Conservation (phyloP, 2,113 vertebrate genomes). For the Crotalus horridus region DNA sequence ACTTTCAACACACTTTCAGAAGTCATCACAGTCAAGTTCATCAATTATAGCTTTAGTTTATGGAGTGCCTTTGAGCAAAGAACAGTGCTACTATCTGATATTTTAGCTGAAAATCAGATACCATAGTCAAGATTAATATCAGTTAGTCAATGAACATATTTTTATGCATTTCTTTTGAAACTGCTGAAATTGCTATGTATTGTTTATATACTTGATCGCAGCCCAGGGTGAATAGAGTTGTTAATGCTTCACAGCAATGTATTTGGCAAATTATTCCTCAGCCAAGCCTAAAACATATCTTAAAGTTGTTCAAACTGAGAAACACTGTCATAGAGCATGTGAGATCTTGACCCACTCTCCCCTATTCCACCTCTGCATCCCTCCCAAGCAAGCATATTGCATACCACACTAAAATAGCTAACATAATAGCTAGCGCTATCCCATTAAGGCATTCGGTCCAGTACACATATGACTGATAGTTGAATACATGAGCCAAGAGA, state of each 20-base stretch:
- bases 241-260: not conserved
- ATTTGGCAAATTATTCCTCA: not conserved
- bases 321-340: not conserved
- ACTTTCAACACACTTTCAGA: constrained; percentile 39
- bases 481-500: not conserved
- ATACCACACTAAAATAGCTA: not conserved
- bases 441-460: not conserved
- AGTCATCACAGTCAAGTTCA: constrained; percentile 26
- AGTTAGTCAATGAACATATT: not conserved
- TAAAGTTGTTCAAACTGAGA: not conserved
- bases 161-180: constrained; percentile 8
- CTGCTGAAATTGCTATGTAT: not conserved
- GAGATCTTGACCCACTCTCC: not conserved
- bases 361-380: not conserved
- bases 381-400: not conserved
- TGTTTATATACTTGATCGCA: not conserved
- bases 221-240: not conserved
- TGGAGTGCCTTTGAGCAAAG: constrained; percentile 34
- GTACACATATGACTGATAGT: not conserved
- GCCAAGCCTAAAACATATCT: not conserved
- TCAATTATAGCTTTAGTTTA: constrained; percentile 28
- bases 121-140: not conserved
- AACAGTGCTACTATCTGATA: not conserved
- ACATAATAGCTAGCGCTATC: not conserved
- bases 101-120: not conserved